Evolutionary conservation across 2,113 vertebrate species (phyloP).

Genomic region (Aptenodytes patagonicus): DNA sequence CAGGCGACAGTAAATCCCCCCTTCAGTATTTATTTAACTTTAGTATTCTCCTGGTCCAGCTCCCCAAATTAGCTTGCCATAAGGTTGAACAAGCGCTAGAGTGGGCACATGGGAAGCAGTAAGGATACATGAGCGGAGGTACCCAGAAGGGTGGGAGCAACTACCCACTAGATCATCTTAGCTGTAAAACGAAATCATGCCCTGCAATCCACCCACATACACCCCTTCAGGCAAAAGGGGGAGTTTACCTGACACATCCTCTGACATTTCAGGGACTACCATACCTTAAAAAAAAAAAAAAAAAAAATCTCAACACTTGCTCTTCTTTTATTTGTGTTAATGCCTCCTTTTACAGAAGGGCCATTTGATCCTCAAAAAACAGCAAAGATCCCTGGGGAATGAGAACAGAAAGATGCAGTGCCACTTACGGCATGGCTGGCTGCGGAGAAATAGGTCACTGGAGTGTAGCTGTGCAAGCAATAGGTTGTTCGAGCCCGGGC

Average conservation of each 20-base stretch:
- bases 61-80: background rate
- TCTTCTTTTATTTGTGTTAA: background rate
- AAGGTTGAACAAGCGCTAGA: background rate
- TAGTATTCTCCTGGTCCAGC: background rate
- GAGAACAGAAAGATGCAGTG: background rate
- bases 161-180: background rate
- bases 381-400: background rate
- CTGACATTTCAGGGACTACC: background rate
- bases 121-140: background rate
- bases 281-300: background rate
- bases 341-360: background rate
- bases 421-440: background rate
- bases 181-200: background rate
- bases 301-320: background rate
- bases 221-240: background rate
- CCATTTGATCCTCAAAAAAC: rapidly evolving
- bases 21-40: background rate
- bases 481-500: background rate
- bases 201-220: background rate
- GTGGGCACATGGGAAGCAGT: background rate
- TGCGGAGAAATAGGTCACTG: background rate
- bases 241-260: background rate
- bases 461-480: background rate
- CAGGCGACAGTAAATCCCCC: background rate
- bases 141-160: background rate